Conservation (phyloP, 1,140 invertebrate species). For the Philopotamus ludificatus region DNA sequence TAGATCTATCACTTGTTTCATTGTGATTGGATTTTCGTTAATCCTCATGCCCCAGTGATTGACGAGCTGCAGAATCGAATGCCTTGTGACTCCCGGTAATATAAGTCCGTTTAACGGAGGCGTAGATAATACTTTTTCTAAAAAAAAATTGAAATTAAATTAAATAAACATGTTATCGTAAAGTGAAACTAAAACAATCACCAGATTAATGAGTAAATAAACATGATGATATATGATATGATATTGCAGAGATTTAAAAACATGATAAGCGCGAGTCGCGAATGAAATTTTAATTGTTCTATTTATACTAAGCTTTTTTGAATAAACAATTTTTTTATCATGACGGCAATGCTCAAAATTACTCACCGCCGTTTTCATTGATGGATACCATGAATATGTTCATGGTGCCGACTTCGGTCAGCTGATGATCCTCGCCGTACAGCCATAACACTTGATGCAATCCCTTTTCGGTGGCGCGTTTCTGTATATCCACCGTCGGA, state of each 20-base stretch:
- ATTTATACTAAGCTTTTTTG: too few species aligned
- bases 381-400: slow-evolving; percentile 92
- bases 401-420: slow-evolving; percentile 99
- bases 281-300: too few species aligned
- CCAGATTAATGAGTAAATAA: too few species aligned
- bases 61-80: slow-evolving; percentile 80
- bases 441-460: slow-evolving; percentile 98
- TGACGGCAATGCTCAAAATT: too few species aligned
- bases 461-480: slow-evolving; percentile 73
- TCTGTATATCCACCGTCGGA: slow-evolving; percentile 81
- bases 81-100: slow-evolving; percentile 89
- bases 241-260: too few species aligned
- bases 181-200: too few species aligned
- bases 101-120: slow-evolving; percentile 91
- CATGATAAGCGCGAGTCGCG: too few species aligned
- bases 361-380: slow-evolving; percentile 86
- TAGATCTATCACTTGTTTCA: slow-evolving; percentile 77
- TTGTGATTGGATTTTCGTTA: slow-evolving; percentile 80
- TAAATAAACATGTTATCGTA: background rate
- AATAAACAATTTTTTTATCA: too few species aligned
- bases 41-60: slow-evolving; percentile 85
- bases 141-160: background rate
- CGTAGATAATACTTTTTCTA: slow-evolving; percentile 90
- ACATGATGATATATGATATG: too few species aligned
- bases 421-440: slow-evolving; percentile 88